Base-by-base conservation (phyloP, 2,888 invertebrate species). In the Brenthis ino region DNA sequence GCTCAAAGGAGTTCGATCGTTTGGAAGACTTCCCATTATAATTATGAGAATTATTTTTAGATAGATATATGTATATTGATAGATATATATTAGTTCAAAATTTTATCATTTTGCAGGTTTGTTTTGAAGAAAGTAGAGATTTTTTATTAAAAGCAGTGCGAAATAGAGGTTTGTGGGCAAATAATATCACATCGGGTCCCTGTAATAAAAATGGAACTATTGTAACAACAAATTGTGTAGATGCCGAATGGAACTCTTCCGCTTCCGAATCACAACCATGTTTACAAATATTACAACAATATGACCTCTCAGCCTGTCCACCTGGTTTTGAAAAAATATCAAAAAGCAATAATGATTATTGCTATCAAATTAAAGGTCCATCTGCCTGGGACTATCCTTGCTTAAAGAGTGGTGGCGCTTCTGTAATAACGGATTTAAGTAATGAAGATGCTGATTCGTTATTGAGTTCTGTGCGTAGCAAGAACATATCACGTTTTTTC, bases 381-480 rank as follows among this genome's bases (percentile, higher is more conserved):
- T 79, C 85, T 8, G 37, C 74, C 3, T 93, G 93, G 93, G 76
- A 87, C 57, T 81, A 77, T 71, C 92, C 93, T 1, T 93, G 93
- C 76, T 82, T 87, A 37, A 81, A 80, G 71, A 88, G 85, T 71
- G 91, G 92, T 2, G 89, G 88, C 16, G 88, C 88, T 6, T 83
- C 88, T 14, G 81, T 89, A 1, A 84, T 93, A 14, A 88, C 88
- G 2, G 88, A 92, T 74, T 78, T 93, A 43, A 77, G 80, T 54
- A 71, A 73, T 57, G 71, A 77, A 16, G 88, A 91, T 74, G 69
- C 84, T 1, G 70, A 80, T 14, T 80, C 80, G n/a, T 71, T 93
- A 67, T 68, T 91, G 37, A 68, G 78, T 53, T 83, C 84, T 12
- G 84, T 94, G 67, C 77, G 72, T 64, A 64, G 69, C 16, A 75